Evolutionary conservation across 2,797 vertebrate genomes (phyloP).

Genomic region (Mormyrops attenuatus): DNA sequence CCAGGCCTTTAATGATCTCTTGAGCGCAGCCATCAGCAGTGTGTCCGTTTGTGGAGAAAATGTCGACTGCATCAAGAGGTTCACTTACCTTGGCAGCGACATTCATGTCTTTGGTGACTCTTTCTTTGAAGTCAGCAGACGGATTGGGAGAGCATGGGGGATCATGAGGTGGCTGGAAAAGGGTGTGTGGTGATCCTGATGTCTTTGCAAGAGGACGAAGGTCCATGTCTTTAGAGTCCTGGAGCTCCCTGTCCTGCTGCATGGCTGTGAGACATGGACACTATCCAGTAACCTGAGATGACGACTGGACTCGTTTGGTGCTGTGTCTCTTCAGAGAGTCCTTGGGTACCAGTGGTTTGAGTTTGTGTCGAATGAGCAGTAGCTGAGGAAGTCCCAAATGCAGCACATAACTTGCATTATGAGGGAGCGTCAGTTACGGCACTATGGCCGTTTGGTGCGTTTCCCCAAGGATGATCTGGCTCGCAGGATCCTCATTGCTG

Average conservation of each 20-base stretch:
- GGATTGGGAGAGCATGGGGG: not conserved
- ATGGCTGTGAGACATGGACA: not conserved
- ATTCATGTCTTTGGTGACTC: not conserved
- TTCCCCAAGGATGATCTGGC: not conserved
- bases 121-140: not conserved
- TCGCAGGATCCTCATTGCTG: not conserved
- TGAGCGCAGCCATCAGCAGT: not conserved
- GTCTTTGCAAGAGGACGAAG: not conserved
- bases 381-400: not conserved
- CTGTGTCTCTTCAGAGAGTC: not conserved
- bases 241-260: not conserved
- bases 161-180: not conserved
- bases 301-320: not conserved
- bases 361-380: too few species aligned
- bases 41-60: not conserved
- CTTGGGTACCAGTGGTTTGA: not conserved
- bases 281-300: not conserved
- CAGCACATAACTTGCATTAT: not conserved
- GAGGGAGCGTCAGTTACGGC: not conserved
- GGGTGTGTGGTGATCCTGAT: not conserved
- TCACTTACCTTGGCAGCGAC: not conserved
- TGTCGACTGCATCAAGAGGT: not conserved
- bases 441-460: not conserved
- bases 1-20: not conserved
- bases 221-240: not conserved